These are phyloP conservation scores for Xenopus laevis DNA, from an alignment of 2,113 vertebrate species.

Conservation along the genomic window DNA sequence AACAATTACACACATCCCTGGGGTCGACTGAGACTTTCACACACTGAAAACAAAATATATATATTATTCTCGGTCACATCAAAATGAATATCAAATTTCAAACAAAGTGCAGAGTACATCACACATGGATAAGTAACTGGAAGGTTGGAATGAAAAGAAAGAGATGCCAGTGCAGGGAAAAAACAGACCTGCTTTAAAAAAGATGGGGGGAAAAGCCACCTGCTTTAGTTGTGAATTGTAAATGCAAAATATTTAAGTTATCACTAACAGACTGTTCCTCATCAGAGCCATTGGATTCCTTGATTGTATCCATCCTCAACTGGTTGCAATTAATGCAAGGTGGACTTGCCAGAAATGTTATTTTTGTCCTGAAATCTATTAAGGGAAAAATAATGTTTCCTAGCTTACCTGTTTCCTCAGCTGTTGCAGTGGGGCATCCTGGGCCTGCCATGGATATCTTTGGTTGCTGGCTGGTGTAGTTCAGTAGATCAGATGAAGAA, in stretches of 20 bases:
- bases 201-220: conserved; percentile 14
- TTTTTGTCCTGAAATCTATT: not conserved
- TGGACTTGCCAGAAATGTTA: not conserved
- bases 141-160: conserved; percentile 33
- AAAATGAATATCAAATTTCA: conserved; percentile 38
- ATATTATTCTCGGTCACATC: conserved; percentile 34
- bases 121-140: conserved; percentile 14
- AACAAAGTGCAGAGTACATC: conserved; percentile 31
- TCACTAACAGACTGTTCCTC: not conserved
- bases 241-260: conserved; percentile 2
- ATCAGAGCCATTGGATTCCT: not conserved
- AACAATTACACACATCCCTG: conserved; percentile 36
- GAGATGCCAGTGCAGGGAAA: conserved; percentile 21
- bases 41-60: conserved; percentile 29
- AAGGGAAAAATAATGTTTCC: not conserved
- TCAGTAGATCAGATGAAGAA: too few species aligned
- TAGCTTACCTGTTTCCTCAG: too few species aligned
- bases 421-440: too few species aligned
- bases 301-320: not conserved
- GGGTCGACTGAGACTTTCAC: conserved; percentile 22
- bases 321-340: not conserved
- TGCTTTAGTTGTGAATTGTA: conserved; percentile 18
- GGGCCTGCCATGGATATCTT: too few species aligned
- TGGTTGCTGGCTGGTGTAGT: too few species aligned
- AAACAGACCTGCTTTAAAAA: not conserved